Conservation (phyloP, 1,140 invertebrate species). For the Chironomus striatipennis region DNA sequence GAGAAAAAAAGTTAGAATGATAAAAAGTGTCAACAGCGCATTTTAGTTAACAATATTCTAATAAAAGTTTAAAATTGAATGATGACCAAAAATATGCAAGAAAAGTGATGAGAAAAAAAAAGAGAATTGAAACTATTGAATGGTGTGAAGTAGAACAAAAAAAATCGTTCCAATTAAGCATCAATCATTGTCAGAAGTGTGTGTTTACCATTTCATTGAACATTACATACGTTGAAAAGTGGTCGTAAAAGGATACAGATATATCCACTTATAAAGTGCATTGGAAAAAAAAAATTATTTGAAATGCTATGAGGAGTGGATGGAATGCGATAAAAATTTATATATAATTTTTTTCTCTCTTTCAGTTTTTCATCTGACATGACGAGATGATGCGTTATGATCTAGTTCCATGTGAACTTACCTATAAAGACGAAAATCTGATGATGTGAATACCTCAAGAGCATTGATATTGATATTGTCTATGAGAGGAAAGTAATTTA, state of each 20-base stretch:
- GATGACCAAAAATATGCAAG: no score
- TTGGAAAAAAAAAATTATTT: slow-evolving; percentile 15
- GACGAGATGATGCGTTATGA: no score
- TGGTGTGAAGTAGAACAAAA: not conserved
- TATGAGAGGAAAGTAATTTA: slow-evolving; percentile 51
- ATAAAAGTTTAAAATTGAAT: no score
- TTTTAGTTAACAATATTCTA: no score
- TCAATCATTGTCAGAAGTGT: slow-evolving; percentile 16
- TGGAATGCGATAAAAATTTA: no score
- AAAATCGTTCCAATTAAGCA: slow-evolving; percentile 11
- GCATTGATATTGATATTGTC: slow-evolving; percentile 97
- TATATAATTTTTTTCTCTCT: no score
- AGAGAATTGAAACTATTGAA: slow-evolving; percentile 9
- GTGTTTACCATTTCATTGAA: slow-evolving; percentile 8
- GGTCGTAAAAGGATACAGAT: slow-evolving; percentile 2
- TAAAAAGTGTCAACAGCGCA: no score
- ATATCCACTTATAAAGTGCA: not conserved
- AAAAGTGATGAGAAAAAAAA: slow-evolving; percentile 28
- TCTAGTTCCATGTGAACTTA: slow-evolving; percentile 46
- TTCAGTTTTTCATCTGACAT: no score
- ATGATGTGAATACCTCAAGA: slow-evolving; percentile 96
- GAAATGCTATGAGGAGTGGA: no score
- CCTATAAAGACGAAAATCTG: slow-evolving; percentile 98
- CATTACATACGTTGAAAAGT: not conserved
- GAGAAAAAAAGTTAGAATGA: not conserved